These are phyloP conservation scores for Microcebus jonahi DNA, from an alignment of 2,113 vertebrate species.

Conservation along the genomic window DNA sequence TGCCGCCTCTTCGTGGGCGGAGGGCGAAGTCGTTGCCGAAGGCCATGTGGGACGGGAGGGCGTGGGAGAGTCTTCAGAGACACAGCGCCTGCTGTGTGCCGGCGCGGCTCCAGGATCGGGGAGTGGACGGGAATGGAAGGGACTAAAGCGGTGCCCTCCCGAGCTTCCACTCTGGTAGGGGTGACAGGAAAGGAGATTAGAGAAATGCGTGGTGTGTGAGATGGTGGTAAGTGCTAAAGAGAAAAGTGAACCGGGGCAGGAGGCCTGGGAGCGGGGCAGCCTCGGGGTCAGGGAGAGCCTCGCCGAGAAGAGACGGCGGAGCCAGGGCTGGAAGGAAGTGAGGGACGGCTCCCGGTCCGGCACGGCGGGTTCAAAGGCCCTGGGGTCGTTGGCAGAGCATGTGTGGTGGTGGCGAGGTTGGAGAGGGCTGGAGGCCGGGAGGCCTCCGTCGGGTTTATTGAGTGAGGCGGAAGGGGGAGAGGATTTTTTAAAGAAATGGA, in stretches of 20 bases:
- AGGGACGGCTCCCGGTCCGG: background rate
- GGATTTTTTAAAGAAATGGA: background rate
- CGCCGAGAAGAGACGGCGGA: background rate
- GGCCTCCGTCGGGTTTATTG: background rate
- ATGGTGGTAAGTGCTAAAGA: no score
- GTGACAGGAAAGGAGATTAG: background rate
- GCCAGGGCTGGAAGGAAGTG: background rate
- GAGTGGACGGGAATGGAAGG: background rate
- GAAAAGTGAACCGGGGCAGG: background rate
- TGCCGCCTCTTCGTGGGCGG: background rate
- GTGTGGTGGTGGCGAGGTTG: background rate
- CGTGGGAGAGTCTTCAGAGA: background rate
- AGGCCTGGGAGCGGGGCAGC: background rate
- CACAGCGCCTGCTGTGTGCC: background rate
- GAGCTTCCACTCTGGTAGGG: background rate
- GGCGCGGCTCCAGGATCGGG: background rate
- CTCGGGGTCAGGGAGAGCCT: background rate
- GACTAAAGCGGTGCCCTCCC: fast-evolving
- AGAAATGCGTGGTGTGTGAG: background rate
- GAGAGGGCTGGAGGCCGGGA: background rate
- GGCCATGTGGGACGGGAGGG: background rate
- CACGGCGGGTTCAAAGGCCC: constrained; percentile 18
- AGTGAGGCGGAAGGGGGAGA: background rate
- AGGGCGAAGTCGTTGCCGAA: background rate
- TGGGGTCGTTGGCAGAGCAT: background rate